phyloP scores from a whole-genome alignment of 2,888 invertebrate genomes.

The Mythimna lalbum region DNA sequence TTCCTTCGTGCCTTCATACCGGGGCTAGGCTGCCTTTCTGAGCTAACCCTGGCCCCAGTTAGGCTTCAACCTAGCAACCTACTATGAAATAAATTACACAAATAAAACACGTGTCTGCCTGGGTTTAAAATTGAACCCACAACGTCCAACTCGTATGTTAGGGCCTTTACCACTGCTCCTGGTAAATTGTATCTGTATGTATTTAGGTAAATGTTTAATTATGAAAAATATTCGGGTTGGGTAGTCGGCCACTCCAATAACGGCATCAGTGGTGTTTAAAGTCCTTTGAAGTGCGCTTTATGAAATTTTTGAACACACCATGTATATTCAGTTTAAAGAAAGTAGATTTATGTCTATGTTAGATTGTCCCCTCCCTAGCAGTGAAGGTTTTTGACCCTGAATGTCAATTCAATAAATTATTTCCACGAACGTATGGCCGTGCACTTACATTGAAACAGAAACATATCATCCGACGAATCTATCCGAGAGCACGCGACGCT shows the following conservation, averaged over 20 bases:
- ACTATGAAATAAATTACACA: too few species aligned
- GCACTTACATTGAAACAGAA: conserved; percentile 22
- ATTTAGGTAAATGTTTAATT: too few species aligned
- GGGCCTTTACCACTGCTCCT: not conserved
- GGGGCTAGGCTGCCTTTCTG: too few species aligned
- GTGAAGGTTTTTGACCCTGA: conserved; percentile 35
- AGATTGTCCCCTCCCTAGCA: not conserved
- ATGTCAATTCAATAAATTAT: conserved; percentile 34
- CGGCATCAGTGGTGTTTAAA: not conserved
- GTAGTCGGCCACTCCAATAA: not conserved
- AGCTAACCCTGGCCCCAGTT: too few species aligned
- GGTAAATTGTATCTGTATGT: not conserved
- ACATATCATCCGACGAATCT: conserved; percentile 32
- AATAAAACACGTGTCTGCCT: too few species aligned
- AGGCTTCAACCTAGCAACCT: too few species aligned
- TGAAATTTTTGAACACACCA: not conserved
- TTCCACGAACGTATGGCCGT: conserved; percentile 9
- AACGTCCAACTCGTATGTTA: too few species aligned
- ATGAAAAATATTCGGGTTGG: too few species aligned
- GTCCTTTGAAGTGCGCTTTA: not conserved
- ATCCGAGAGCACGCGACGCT: conserved; percentile 36
- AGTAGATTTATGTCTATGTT: too few species aligned
- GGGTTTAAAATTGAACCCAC: too few species aligned
- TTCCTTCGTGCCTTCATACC: too few species aligned
- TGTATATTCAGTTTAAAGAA: conserved; percentile 1